Evolutionary conservation across 2,797 vertebrate species (phyloP), one percentile per base, ranked within the genome.

Genomic region (Halcyon leucocephala): DNA sequence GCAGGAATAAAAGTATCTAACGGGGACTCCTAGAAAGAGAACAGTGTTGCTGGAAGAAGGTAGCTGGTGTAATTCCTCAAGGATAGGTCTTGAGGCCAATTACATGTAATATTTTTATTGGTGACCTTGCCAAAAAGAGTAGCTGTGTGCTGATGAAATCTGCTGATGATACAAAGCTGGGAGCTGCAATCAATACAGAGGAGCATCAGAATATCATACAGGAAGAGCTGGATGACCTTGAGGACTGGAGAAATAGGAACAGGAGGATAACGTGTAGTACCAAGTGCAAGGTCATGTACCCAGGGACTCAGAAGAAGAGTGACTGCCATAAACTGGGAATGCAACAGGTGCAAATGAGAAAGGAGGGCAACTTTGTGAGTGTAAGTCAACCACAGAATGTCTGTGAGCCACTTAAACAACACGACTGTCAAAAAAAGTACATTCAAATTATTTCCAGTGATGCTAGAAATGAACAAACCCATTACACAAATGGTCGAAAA

Each of bases 121-220:
- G 82, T 79, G 82, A 91, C 85, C 82, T 95, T 95, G 82, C 76
- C 69, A 90, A 58, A 82, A 84, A 78, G 70, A 66, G 48, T 79
- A 70, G 51, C 29, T 70, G 28, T 60, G 39, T 55, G 31, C 39
- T 80, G 88, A 76, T 93, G 85, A 95, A 95, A 96, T 86, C 80
- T 96, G 90, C 90, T 95, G 86, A 94, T 86, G 70, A 62, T 52
- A 94, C 48, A 88, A 82, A 82, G 35, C 58, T 92, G 70, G 18
- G 74, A 96, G 58, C 48, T 90, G 72, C 86, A 90, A 92, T 96
- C 92, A 82, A 95, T 96, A 90, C 15, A 73, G n/a, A 70, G 49
- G 42, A 93, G 46, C 46, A 66, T 86, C 77, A 62, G 39, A 86
- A 66, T 77, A 89, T 84, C 55, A 64, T 64, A 52, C 5, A 60